Evolutionary conservation across 2,113 vertebrate species (phyloP), one percentile per base, ranked within the genome.

Genomic region (Brachypteracias leptosomus): DNA sequence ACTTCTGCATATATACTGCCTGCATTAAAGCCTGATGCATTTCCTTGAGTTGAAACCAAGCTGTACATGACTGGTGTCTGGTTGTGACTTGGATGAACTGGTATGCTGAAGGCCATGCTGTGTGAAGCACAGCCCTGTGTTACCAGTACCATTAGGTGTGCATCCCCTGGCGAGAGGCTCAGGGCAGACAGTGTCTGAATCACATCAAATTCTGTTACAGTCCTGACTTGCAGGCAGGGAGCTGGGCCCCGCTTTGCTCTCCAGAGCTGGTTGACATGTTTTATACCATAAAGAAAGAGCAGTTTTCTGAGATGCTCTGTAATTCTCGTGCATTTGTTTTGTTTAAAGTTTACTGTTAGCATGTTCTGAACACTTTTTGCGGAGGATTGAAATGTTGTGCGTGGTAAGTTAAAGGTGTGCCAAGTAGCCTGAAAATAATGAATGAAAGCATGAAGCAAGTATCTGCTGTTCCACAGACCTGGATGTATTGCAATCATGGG

Each of bases 371-470:
- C 55, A 33, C 15, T 6, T 94, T 86, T 86, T 75, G 42, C 95
- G 67, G 85, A 47, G 75, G 54, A 52, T 75, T 90, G 71, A 96
- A 91, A 88, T 67, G 57, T 46, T 70, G 36, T 74, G 51, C 42
- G 8, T 2, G 4, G 18, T 75, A 89, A 90, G 20, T 70, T 74
- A 59, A 87, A 90, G 80, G 75, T 95, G 76, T 85, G 86, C 88
- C 88, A 93, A 89, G 77, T 42, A 82, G 78, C 47, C 61, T 93
- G 76, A 65, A 86, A 81, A 79, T 66, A 89, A 82, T n/a, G 73
- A 89, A 82, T n/a, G 73, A 68, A 78, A 51, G 38, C 46, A 46
- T 85, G 18, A 31, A 31, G 68, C 16, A 42, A 22, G 38, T 65
- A 29, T 76, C 42, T 91, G 62, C 66, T 79, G 66, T 82, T 89